Evolutionary conservation across 1,140 invertebrate species (phyloP).

Genomic region (Drosophila nigromelanica): DNA sequence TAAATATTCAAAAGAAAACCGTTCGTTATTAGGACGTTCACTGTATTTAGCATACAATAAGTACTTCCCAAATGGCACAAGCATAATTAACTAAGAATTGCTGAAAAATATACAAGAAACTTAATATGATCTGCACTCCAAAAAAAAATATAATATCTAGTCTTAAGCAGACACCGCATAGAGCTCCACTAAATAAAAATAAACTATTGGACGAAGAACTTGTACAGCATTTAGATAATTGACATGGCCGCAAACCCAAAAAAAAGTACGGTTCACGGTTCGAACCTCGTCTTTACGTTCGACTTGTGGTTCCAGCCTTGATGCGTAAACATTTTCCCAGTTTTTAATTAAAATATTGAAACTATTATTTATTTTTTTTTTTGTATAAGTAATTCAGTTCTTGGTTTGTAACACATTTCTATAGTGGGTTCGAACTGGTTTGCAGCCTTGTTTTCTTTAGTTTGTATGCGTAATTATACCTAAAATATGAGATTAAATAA

Average conservation of each 20-base stretch:
- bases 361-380: too few relatives aligned
- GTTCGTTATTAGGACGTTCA: neutral
- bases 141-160: slow-evolving; percentile 40
- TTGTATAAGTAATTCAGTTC: too few relatives aligned
- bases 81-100: neutral
- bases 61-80: slow-evolving; percentile 3
- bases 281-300: too few relatives aligned
- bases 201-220: slow-evolving; percentile 4
- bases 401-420: too few relatives aligned
- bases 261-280: too few relatives aligned
- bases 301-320: too few relatives aligned
- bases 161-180: slow-evolving; percentile 50
- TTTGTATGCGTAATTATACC: slow-evolving; percentile 7
- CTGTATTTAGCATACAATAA: neutral
- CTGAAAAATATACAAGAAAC: neutral
- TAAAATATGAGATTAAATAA: slow-evolving; percentile 56
- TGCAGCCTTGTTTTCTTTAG: neutral
- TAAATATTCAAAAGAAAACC: neutral
- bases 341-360: too few relatives aligned
- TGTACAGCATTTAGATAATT: slow-evolving; percentile 38
- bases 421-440: too few relatives aligned
- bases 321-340: too few relatives aligned
- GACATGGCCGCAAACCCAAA: neutral
- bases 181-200: slow-evolving; percentile 13
- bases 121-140: slow-evolving; percentile 28